Conservation (phyloP, 2,797 vertebrate genomes). For the Galaxias olidus region DNA sequence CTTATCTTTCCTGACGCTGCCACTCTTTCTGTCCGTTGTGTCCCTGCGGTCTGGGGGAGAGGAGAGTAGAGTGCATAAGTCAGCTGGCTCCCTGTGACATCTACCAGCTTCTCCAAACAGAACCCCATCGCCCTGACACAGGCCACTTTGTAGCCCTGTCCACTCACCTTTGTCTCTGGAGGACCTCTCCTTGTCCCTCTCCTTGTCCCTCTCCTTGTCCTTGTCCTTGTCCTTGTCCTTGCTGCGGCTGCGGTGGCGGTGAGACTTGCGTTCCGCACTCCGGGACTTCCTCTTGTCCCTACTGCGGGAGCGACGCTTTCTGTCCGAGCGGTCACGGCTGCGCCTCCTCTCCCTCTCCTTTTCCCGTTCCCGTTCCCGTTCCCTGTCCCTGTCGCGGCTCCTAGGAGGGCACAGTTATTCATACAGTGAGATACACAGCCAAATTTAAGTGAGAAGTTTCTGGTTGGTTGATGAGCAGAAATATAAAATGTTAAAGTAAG, state of each 20-base stretch:
- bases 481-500: too few relatives aligned
- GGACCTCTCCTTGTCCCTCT: constrained; percentile 88
- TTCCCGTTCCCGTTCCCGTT: constrained; percentile 56
- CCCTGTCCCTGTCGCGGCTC: constrained; percentile 73
- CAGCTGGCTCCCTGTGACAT: constrained; percentile 58
- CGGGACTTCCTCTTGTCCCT: constrained; percentile 90
- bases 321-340: constrained; percentile 91
- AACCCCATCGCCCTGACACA: too few relatives aligned
- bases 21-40: constrained; percentile 93
- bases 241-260: constrained; percentile 92
- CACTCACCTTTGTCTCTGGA: constrained; percentile 93
- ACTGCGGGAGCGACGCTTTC: constrained; percentile 93
- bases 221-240: constrained; percentile 86
- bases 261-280: constrained; percentile 91
- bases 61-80: too few relatives aligned
- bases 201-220: constrained; percentile 82
- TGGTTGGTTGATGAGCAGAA: too few relatives aligned
- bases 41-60: constrained; percentile 88
- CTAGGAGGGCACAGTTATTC: constrained; percentile 32
- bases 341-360: constrained; percentile 75
- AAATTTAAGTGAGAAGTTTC: too few relatives aligned
- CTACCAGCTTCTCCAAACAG: constrained; percentile 49
- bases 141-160: too few relatives aligned
- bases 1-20: constrained; percentile 83
- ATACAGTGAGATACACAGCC: background rate